phyloP scores from a whole-genome alignment of 1,140 invertebrate genomes.

The Papilio helenus region DNA sequence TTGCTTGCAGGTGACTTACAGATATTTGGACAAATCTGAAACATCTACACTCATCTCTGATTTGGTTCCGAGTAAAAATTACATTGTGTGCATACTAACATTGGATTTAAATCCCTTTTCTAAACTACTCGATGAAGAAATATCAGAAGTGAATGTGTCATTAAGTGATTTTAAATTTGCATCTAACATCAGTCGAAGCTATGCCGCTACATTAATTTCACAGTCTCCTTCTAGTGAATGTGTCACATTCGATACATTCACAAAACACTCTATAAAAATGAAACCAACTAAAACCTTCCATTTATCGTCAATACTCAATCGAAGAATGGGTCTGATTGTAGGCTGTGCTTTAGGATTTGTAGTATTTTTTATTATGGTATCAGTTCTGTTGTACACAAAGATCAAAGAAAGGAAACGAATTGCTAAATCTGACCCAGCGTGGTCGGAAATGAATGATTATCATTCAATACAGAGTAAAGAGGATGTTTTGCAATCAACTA shows the following conservation, averaged over 20 bases:
- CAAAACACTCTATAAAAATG: constrained; percentile 59
- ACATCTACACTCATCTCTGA: constrained; percentile 65
- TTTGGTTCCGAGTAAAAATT: constrained; percentile 65
- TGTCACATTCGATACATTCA: constrained; percentile 69
- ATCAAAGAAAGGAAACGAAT: constrained; percentile 78
- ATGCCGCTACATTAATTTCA: constrained; percentile 63
- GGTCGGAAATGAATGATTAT: constrained; percentile 79
- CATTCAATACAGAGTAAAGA: constrained; percentile 79
- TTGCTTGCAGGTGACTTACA: constrained; percentile 69
- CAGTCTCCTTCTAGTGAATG: constrained; percentile 74
- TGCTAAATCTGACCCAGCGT: constrained; percentile 76
- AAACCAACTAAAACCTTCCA: constrained; percentile 65
- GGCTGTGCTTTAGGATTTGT: constrained; percentile 75
- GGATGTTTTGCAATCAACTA: constrained; percentile 74
- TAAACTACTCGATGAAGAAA: constrained; percentile 54
- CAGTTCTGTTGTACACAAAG: constrained; percentile 77
- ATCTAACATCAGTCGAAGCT: constrained; percentile 62
- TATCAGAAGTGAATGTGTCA: constrained; percentile 53
- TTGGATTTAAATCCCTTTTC: constrained; percentile 62
- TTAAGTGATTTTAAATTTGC: constrained; percentile 57
- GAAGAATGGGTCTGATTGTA: constrained; percentile 75
- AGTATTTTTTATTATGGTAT: constrained; percentile 79
- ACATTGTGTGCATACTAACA: constrained; percentile 70
- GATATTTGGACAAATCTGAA: constrained; percentile 67
- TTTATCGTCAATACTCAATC: constrained; percentile 69